phyloP scores from a whole-genome alignment of 1,140 invertebrate genomes.

The Calephelis nemesis region DNA sequence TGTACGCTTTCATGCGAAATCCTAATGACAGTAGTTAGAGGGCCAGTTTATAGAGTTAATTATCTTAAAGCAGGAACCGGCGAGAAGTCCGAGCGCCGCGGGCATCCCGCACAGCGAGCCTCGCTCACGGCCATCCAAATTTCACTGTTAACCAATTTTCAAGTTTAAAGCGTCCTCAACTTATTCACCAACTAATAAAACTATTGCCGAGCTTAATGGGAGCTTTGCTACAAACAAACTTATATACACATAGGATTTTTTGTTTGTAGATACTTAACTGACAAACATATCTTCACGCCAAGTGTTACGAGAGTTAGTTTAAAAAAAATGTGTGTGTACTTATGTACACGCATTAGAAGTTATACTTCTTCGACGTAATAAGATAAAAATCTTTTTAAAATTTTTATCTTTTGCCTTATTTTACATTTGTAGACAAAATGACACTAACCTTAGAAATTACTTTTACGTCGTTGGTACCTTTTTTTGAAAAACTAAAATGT shows the following conservation, averaged over 20 bases:
- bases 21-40: constrained; percentile 57
- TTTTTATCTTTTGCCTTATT: too few relatives aligned
- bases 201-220: constrained; percentile 49
- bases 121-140: constrained; percentile 63
- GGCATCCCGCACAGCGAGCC: constrained; percentile 40
- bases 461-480: too few relatives aligned
- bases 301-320: too few relatives aligned
- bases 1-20: constrained; percentile 64
- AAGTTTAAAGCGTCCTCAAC: constrained; percentile 69
- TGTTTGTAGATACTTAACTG: too few relatives aligned
- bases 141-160: constrained; percentile 62
- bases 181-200: constrained; percentile 74
- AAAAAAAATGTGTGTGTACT: too few relatives aligned
- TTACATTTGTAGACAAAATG: too few relatives aligned
- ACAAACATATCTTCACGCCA: too few relatives aligned
- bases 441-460: too few relatives aligned
- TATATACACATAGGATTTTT: not conserved
- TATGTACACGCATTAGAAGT: too few relatives aligned
- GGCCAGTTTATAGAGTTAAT: constrained; percentile 74
- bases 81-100: constrained; percentile 53
- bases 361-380: too few relatives aligned
- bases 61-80: constrained; percentile 57
- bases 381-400: too few relatives aligned
- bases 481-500: too few relatives aligned
- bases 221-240: constrained; percentile 27